Conservation (phyloP, 2,888 invertebrate species). For the Mythimna ferrago region DNA sequence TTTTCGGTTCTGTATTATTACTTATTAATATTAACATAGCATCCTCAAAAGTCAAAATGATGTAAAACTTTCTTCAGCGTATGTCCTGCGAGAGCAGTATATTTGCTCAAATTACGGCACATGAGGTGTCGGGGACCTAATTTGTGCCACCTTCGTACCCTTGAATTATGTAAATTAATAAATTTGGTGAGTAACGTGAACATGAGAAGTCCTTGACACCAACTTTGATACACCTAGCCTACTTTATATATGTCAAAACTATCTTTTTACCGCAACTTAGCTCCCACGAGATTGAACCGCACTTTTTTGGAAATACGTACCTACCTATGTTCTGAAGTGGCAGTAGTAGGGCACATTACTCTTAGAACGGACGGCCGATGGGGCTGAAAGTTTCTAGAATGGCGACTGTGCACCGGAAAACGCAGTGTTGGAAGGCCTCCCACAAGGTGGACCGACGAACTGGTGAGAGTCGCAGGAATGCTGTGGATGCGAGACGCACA, state of each 20-base stretch:
- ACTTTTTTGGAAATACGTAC: no score
- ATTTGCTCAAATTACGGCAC: conserved; percentile 41
- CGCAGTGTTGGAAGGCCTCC: no score
- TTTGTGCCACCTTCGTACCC: conserved; percentile 39
- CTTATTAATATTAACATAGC: background rate
- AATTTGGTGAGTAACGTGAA: conserved; percentile 23
- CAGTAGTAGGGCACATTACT: no score
- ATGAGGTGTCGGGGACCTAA: conserved; percentile 32
- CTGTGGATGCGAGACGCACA: no score
- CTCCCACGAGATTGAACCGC: no score
- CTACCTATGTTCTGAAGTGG: no score
- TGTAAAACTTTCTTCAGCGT: conserved; percentile 38
- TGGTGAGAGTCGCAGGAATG: no score
- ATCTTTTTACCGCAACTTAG: background rate
- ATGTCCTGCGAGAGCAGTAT: conserved; percentile 30
- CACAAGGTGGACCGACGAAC: no score
- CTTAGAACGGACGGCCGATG: no score
- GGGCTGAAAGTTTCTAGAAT: no score
- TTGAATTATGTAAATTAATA: conserved; percentile 48
- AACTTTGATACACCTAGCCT: background rate
- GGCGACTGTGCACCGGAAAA: no score
- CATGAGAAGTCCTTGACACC: conserved; percentile 5
- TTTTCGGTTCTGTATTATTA: background rate
- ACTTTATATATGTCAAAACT: background rate
- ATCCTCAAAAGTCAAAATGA: conserved; percentile 31